phyloP scores from a whole-genome alignment of 2,797 vertebrate species.

The Mareca penelope region DNA sequence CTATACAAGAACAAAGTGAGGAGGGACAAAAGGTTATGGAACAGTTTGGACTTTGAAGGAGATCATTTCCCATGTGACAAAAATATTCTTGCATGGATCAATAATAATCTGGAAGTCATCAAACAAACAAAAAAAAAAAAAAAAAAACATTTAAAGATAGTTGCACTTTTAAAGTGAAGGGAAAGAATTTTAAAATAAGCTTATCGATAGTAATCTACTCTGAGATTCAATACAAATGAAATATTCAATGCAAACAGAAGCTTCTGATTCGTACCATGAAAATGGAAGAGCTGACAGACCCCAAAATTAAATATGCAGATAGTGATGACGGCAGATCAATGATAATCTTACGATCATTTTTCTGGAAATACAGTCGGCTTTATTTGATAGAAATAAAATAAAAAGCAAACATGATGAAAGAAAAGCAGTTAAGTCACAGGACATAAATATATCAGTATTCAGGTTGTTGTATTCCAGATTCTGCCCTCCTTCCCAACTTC shows the following conservation, averaged over 20 bases:
- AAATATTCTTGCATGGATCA: not conserved
- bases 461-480: not conserved
- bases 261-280: not conserved
- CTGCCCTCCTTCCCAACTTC: not conserved
- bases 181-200: not conserved
- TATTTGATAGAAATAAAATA: not conserved
- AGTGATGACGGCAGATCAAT: not conserved
- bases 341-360: not conserved
- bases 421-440: not conserved
- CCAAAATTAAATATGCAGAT: not conserved
- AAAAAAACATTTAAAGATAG: not conserved
- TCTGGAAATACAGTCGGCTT: not conserved
- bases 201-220: not conserved
- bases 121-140: not conserved
- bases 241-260: not conserved
- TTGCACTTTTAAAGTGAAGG: not conserved
- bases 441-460: not conserved
- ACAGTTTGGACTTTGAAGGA: not conserved
- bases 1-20: not conserved
- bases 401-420: not conserved
- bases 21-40: not conserved
- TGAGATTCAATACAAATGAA: not conserved
- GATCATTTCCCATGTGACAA: not conserved
- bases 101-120: not conserved
- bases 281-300: not conserved